Base-by-base conservation (phyloP, 1,140 invertebrate species). In the Tetraneura akinire region DNA sequence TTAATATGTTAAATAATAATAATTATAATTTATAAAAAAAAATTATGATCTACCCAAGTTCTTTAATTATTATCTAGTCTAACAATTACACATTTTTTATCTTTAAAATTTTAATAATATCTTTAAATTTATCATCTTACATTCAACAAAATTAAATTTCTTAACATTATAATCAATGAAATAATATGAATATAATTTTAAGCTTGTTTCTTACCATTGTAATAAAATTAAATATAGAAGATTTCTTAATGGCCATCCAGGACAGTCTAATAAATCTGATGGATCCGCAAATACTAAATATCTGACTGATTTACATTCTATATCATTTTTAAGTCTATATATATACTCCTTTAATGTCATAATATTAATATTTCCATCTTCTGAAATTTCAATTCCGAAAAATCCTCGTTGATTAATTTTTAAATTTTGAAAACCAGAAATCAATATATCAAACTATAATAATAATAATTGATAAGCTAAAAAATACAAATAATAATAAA, bases 171-270 rank as follows among this genome's bases (percentile, higher is more conserved):
- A n/a, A n/a, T 4, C 32, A 37, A 37, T 37, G 32, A 37, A 37
- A 37, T 62, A 23, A 18, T 73, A 14, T 18, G 21, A 32, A 37
- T n/a, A 71, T 14, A 11, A 47, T 47, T 53, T 49, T n/a, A 73
- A 37, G 2, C 10, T 53, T 47, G n/a, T 51, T 51, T 71, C 83
- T 84, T 84, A 89, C 88, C 88, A 89, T 83, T 90, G 87, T 80
- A 89, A 88, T 60, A 91, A 86, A 81, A 96, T 86, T 55, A 95
- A 88, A 55, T 90, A 89, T 21, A 97, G 85, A 83, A 92, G 91
- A 85, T 96, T 93, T 82, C 96, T 88, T 73, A 98, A 86, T 32
- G 93, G 88, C 95, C 96, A 98, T n/a, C 94, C 93, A 80, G 93
- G 90, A 81, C 92, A 89, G 81, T 90, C 87, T 18, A 88, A 85